A percentile compares a stretch with the other conserved stretches of the same genome.
Evolutionary conservation across 2,113 vertebrate genomes (phyloP).

Genomic region (Tragelaphus scriptus): DNA sequence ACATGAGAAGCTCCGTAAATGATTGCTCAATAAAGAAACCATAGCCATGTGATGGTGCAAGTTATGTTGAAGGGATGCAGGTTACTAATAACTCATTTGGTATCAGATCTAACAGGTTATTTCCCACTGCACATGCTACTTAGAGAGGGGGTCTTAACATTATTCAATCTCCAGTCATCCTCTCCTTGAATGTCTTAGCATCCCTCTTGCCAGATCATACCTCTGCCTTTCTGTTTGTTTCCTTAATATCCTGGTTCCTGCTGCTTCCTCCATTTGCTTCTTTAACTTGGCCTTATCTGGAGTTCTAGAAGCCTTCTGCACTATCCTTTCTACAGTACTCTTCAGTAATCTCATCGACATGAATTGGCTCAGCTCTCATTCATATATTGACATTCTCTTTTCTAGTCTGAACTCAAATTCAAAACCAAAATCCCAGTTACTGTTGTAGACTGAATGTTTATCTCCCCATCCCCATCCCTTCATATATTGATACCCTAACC

Average conservation of each 20-base stretch:
- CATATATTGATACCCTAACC: neutral
- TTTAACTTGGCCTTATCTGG: neutral
- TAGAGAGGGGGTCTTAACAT: neutral
- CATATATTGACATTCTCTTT: neutral
- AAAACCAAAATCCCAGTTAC: neutral
- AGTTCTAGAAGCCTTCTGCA: neutral
- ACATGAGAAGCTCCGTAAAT: neutral
- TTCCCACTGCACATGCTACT: neutral
- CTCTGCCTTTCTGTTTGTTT: neutral
- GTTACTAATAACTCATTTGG: neutral
- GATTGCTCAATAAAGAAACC: neutral
- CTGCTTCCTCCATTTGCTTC: neutral
- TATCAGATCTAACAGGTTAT: neutral
- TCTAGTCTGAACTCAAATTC: neutral
- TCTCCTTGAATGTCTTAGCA: neutral
- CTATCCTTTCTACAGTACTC: neutral
- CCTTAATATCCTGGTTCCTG: neutral
- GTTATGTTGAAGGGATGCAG: neutral
- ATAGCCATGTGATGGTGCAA: neutral
- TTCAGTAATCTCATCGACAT: neutral
- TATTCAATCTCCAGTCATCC: neutral
- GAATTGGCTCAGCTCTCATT: neutral
- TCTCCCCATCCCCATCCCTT: neutral
- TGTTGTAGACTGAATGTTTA: neutral
- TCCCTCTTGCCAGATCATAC: neutral